Percentiles rank a stretch among this genome's conserved stretches.
These are phyloP conservation scores for Rhagoletis zephyria DNA, from an alignment of 1,140 invertebrate species.

Conservation along the genomic window DNA sequence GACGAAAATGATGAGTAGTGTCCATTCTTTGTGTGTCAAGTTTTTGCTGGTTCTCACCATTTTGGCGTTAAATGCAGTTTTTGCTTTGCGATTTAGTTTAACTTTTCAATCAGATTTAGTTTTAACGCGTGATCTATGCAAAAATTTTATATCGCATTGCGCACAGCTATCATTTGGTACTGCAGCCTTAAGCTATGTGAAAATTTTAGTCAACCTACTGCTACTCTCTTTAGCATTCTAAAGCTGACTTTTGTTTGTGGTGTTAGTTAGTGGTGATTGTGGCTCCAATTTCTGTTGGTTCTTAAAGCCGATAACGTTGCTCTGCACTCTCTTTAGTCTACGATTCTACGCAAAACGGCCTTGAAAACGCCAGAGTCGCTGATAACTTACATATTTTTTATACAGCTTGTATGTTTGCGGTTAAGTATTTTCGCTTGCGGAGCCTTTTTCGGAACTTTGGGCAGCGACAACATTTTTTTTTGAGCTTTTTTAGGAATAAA, in stretches of 20 bases:
- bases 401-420: no score
- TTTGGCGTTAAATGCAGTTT: background rate
- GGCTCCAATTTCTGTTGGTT: background rate
- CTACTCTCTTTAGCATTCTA: background rate
- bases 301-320: background rate
- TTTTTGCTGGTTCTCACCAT: background rate
- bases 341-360: background rate
- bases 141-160: background rate
- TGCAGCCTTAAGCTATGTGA: background rate
- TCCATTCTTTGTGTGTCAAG: background rate
- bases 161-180: background rate
- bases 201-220: no score
- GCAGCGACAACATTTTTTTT: no score
- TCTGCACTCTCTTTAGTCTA: background rate
- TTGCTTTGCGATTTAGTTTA: background rate
- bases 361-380: no score
- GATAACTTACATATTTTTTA: no score
- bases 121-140: no score
- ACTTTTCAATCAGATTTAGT: background rate
- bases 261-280: background rate
- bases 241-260: background rate
- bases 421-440: no score
- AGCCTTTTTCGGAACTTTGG: no score
- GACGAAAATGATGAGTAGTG: slow-evolving; percentile 36
- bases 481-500: no score